phyloP scores from a whole-genome alignment of 2,888 invertebrate genomes.

The Geophilus truncorum region DNA sequence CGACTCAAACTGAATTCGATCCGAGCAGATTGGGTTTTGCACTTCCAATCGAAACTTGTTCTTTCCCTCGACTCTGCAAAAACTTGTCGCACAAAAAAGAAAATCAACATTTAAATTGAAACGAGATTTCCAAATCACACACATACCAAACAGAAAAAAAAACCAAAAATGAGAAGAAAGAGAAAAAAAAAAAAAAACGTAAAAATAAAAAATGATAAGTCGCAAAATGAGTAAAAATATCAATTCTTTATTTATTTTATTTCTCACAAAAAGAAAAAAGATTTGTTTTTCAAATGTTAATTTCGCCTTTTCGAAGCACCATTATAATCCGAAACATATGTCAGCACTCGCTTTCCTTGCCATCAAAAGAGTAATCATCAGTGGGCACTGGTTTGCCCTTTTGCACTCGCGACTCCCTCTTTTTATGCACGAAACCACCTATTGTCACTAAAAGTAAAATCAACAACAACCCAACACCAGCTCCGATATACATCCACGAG shows the following conservation, averaged over 20 bases:
- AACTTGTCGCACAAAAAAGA: not conserved
- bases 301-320: not conserved
- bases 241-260: not conserved
- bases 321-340: not conserved
- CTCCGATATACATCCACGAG: constrained; percentile 38
- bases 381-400: constrained; percentile 39
- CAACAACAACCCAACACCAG: constrained; percentile 37
- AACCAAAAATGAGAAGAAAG: too few species aligned
- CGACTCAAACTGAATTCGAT: constrained; percentile 27
- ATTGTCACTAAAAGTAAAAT: constrained; percentile 36
- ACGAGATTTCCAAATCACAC: not conserved
- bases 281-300: not conserved
- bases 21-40: constrained; percentile 24
- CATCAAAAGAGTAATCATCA: constrained; percentile 37
- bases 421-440: constrained; percentile 35
- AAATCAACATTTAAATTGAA: constrained; percentile 19
- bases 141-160: not conserved
- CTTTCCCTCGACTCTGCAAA: not conserved
- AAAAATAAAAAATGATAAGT: not conserved
- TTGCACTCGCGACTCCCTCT: constrained; percentile 36
- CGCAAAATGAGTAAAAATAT: constrained; percentile 3
- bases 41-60: constrained; percentile 21
- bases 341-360: constrained; percentile 38
- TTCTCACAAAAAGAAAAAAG: not conserved
- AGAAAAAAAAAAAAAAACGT: not conserved